phyloP scores from a whole-genome alignment of 30 jellyfish, hydroid and myxozoan species.

The Hydractinia symbiolongicarpus region DNA sequence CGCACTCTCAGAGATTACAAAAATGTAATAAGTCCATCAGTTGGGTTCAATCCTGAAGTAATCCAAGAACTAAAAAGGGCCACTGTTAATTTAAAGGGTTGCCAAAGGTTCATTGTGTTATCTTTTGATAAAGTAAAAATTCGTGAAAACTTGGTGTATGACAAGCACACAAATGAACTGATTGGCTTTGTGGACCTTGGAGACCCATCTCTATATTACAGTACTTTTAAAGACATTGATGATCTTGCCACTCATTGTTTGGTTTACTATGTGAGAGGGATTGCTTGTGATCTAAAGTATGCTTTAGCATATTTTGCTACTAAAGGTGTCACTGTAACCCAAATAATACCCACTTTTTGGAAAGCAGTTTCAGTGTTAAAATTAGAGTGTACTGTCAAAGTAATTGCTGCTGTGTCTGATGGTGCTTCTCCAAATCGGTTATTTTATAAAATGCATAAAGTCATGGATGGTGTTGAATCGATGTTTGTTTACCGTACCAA shows the following conservation, averaged over 20 bases:
- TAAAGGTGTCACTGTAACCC: slow-evolving; percentile 19
- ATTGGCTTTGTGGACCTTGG: slow-evolving; percentile 68
- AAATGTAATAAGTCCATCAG: slow-evolving; percentile 40
- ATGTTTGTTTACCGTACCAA: too few relatives aligned
- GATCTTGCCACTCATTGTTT: slow-evolving; percentile 45
- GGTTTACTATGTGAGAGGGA: slow-evolving; percentile 40
- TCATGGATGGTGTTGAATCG: slow-evolving; percentile 10
- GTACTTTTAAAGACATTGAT: slow-evolving; percentile 33
- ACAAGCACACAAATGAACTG: slow-evolving; percentile 42
- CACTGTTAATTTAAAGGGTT: slow-evolving; percentile 15
- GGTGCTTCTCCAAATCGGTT: slow-evolving; percentile 24
- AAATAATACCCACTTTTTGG: slow-evolving; percentile 40
- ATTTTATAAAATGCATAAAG: slow-evolving; percentile 27
- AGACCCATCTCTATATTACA: slow-evolving; percentile 48
- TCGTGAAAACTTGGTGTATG: slow-evolving; percentile 31
- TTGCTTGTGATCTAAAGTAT: slow-evolving; percentile 23
- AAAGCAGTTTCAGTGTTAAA: slow-evolving; percentile 46
- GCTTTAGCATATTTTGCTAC: slow-evolving; percentile 54
- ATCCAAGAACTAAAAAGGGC: slow-evolving; percentile 18
- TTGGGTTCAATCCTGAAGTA: slow-evolving; percentile 45
- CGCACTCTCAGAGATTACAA: slow-evolving; percentile 50
- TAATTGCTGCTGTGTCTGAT: slow-evolving; percentile 47
- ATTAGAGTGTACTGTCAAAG: slow-evolving; percentile 27
- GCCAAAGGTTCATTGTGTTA: slow-evolving; percentile 40
- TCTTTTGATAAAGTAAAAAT: slow-evolving; percentile 50